Evolutionary conservation across 2,113 vertebrate genomes (phyloP).

Genomic region (Gymnorhina tibicen): DNA sequence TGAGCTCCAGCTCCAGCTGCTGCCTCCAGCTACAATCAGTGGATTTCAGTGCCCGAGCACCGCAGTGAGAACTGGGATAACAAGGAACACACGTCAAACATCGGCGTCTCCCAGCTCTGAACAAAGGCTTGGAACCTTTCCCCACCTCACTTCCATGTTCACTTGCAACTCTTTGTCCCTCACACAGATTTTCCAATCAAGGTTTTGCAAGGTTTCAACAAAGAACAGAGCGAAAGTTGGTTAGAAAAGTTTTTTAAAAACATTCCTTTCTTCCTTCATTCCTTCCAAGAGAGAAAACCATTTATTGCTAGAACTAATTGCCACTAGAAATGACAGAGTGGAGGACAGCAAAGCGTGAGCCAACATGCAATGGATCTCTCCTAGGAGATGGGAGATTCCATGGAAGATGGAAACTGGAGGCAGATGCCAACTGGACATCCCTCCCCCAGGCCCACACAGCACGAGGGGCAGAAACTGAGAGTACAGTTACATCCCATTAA

Average conservation of each 20-base stretch:
- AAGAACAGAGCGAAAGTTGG: not conserved
- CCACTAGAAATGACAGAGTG: not conserved
- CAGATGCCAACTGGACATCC: not conserved
- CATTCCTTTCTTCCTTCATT: not conserved
- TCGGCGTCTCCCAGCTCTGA: not conserved
- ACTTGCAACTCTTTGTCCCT: not conserved
- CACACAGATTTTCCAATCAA: not conserved
- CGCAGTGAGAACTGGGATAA: not conserved
- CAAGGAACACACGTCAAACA: not conserved
- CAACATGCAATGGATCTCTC: not conserved
- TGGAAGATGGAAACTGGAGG: not conserved
- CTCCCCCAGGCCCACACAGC: not conserved
- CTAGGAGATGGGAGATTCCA: not conserved
- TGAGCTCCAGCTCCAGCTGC: conserved; percentile 23
- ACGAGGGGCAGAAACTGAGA: not conserved
- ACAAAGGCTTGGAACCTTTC: not conserved
- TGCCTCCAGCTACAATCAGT: not conserved
- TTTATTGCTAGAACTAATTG: not conserved
- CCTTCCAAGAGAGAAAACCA: not conserved
- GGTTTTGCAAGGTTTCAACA: not conserved
- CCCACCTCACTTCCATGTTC: not conserved
- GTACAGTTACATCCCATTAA: not conserved
- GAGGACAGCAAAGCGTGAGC: not conserved
- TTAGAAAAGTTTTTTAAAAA: not conserved
- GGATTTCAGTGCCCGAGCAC: not conserved